Evolutionary conservation across 1,140 invertebrate species (phyloP), one percentile per base, ranked within the genome.

Genomic region (Trypoxylus dichotomus): DNA sequence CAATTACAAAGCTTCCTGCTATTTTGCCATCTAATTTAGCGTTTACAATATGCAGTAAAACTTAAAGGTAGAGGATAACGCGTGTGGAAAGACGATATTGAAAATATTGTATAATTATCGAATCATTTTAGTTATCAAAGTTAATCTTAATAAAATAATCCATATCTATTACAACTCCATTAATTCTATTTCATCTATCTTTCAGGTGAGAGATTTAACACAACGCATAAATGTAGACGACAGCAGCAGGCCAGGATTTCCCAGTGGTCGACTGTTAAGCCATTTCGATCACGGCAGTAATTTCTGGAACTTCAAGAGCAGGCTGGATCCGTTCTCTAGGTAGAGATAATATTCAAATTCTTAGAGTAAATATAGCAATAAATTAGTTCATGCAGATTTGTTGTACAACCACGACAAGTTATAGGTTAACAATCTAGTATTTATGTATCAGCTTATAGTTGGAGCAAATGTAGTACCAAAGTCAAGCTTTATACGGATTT

Each of bases 201-300:
- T 81, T 42, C 82, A 94, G 92, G 93, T 94, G n/a, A 91, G 94
- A 54, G 94, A 92, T 82, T 87, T 97, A 25, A 96, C 95, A 0
- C 92, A 95, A 82, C 91, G 94, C 80, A 87, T 96, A 73, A 96
- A 95, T 84, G 93, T 94, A 10, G 94, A 96, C 83, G 94, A 95
- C 81, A 85, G 88, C 81, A 85, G 88, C 72, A 79, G 90, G 86
- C 83, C 88, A 84, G 84, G 90, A 82, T 88, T 92, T 88, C 88
- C 89, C 42, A 88, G 88, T 85, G 88, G 86, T 75, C 82, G 88
- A 78, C 76, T 90, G 58, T 84, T 90, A 11, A 86, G 85, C 76
- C 84, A 86, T 75, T 84, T 86, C 76, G 83, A 85, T 79, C 85
- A 83, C 72, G 84, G 84, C 5, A 82, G 82, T 1, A 85, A 85